Base-by-base conservation (phyloP, 2,888 invertebrate genomes). In the Drosophila parthenogenetica region DNA sequence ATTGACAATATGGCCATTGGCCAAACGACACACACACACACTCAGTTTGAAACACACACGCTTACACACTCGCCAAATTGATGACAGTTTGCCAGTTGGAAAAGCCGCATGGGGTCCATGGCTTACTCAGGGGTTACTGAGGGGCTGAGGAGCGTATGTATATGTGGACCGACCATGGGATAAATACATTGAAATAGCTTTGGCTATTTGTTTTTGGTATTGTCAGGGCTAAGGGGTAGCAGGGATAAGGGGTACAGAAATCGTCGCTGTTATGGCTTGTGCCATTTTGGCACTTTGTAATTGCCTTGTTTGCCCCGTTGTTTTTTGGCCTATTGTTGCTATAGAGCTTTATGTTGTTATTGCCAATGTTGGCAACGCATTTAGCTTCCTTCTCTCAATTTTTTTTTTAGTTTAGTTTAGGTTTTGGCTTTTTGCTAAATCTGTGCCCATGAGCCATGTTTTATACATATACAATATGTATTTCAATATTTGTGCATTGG, bases 1-100 rank as follows among this genome's bases (percentile, higher is more conserved):
- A 84, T 84, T 88, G 88, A 86, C 88, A 84, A 84, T 88, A 84
- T 82, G 83, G 83, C 88, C 83, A 88, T 88, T 86, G 88, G 88
- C 88, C 88, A 86, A 84, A 64, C 79, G 62, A 62, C 79, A 66
- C 79, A 69, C 73, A 61, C 69, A 57, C 69, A 58, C 64, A 49
- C 51, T 50, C 60, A 50, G 54, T 43, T 51, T 50, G 61, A 73
- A 37, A 64, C 64, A 45, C 25, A 22, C 29, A 29, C 35, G 57
- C 13, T 7, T 43, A 16, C 42, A 71, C 72, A 81, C 72, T 81
- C 84, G 69, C 86, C 77, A 79, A 87, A 89, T 89, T 87, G 89
- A 79, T 86, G 90, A 86, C 87, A 90, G 84, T 79, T 84, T 84
- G 86, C 88, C 83, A 84, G 88, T 88, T 88, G 86, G 70, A 78